A percentile compares a stretch with the other conserved stretches of the same genome.
phyloP scores from a whole-genome alignment of 2,888 invertebrate species.

The Drosophila conformis region DNA sequence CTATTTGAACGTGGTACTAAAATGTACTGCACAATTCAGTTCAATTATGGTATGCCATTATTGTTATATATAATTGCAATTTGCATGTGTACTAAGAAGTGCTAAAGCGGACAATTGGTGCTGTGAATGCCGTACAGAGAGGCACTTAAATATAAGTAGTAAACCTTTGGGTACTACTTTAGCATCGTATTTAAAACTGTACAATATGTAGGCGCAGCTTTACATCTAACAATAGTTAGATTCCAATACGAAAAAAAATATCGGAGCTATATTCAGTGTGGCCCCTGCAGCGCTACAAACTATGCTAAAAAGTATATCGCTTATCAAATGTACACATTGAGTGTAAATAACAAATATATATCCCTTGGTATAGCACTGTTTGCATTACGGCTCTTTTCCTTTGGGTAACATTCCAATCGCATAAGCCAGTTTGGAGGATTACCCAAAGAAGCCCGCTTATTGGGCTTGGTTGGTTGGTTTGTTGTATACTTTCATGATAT shows the following conservation, averaged over 20 bases:
- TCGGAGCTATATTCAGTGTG: conserved; percentile 14
- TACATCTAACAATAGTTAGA: conserved; percentile 81
- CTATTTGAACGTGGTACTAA: conserved; percentile 47
- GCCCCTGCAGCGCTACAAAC: conserved; percentile 43
- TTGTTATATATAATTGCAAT: conserved; percentile 38
- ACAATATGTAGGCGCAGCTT: conserved; percentile 63
- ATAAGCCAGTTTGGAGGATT: neutral
- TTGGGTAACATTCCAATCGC: neutral
- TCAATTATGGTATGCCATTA: conserved; percentile 26
- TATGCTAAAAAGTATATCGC: conserved; percentile 55
- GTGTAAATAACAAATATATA: conserved; percentile 70
- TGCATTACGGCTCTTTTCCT: conserved; percentile 38
- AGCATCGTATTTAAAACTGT: conserved; percentile 49
- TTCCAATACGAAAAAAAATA: conserved; percentile 52
- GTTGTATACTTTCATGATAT: conserved; percentile 86
- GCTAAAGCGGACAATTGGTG: conserved; percentile 69
- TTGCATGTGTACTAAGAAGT: conserved; percentile 65
- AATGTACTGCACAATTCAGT: conserved; percentile 44
- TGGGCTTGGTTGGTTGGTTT: conserved; percentile 9
- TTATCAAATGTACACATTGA: conserved; percentile 39
- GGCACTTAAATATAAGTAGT: conserved; percentile 49
- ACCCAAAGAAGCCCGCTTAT: conserved; percentile 27
- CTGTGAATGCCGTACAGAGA: conserved; percentile 45
- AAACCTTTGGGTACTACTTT: conserved; percentile 30
- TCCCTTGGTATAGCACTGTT: conserved; percentile 66